Base-by-base conservation (phyloP, 1,140 invertebrate genomes). In the Acyrthosiphon pisum region DNA sequence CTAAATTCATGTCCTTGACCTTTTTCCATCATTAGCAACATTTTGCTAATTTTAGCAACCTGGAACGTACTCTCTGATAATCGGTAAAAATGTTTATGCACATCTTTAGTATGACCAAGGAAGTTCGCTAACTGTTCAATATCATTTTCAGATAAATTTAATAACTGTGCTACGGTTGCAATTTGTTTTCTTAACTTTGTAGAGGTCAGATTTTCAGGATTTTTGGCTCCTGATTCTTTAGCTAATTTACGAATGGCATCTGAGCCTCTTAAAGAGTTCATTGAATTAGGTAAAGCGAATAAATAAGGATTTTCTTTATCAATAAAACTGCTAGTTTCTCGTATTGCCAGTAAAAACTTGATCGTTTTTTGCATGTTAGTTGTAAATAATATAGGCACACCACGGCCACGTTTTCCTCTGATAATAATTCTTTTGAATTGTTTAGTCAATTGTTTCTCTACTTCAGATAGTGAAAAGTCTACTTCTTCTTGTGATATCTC, bases 51-150 rank as follows among this genome's bases (percentile, higher is more conserved):
- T 22, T 84, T 84, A 20, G 81, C 81, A 30, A 84, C 81, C 22
- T 84, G 81, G 37, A 41, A 84, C 23, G 81, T 37, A 84, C 81
- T 84, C 44, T 84, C 81, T 30, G 81, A 84, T 37, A 84, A 84
- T 6, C 81, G 18, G 22, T 84, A 84, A 41, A 84, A 84, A 7
- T 84, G 2, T 37, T 84, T 84, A n/a, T 84, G 81, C 6, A 84
- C 35, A 22, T 84, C 81, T 41, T 84, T 84, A 37, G 81, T 41
- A 22, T 84, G 81, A 18, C 37, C 81, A 44, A 84, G 81, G 37
- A 84, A 84, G 20, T 37, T 84, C 0, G 81, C 22, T 44, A 84
- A 37, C 37, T 84, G 81, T 84, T 84, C 81, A 30, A 84, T 37
- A 84, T 84, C 81, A 41, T 37, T n/a, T 41, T 84, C 81, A 41